Evolutionary conservation across 2,113 vertebrate species (phyloP), one percentile per base, ranked within the genome.

Genomic region (Blennius ocellaris): DNA sequence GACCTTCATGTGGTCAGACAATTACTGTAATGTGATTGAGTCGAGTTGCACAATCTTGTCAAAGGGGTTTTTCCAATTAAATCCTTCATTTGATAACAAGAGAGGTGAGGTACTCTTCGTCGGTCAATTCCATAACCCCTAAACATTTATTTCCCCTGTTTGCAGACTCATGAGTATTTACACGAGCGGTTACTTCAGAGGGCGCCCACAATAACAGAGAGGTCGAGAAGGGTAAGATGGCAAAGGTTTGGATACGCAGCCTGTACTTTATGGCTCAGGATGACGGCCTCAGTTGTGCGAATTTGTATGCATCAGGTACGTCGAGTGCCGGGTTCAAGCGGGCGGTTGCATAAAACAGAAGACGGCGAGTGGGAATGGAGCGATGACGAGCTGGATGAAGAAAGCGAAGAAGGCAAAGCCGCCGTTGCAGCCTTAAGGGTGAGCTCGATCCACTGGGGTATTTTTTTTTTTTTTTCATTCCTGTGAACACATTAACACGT

Each of bases 351-450:
- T 82, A 99, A 98, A 92, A 99, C 97, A 0, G 97, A 97, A 85
- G 97, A 99, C 6, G 97, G 97, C 0, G 97, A 97, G 77, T 99
- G 97, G 97, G 97, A 99, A 61, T 99, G 97, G 97, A 99, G 97
- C 0, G 97, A 99, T 5, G 97, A 99, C 5, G 97, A 98, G 60
- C 89, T 99, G 41, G 97, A 99, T 54, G 97, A 98, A 87, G 97
- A 98, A 83, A 99, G 97, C 0, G 96, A 97, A 81, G 97, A 98
- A 83, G 97, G 97, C 73, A 97, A 92, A 93, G 95, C 95, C n/a
- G 96, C 93, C 6, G 87, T 93, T 8, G 85, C 90, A 30, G 91
- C 90, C 66, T 84, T 91, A 54, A 83, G 93, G 88, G 92, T 94
- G 77, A 92, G 80, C 52, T 1, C 7, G 43, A 16, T 11, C 43